phyloP scores from a whole-genome alignment of 2,113 vertebrate species.

The Chunga burmeisteri region DNA sequence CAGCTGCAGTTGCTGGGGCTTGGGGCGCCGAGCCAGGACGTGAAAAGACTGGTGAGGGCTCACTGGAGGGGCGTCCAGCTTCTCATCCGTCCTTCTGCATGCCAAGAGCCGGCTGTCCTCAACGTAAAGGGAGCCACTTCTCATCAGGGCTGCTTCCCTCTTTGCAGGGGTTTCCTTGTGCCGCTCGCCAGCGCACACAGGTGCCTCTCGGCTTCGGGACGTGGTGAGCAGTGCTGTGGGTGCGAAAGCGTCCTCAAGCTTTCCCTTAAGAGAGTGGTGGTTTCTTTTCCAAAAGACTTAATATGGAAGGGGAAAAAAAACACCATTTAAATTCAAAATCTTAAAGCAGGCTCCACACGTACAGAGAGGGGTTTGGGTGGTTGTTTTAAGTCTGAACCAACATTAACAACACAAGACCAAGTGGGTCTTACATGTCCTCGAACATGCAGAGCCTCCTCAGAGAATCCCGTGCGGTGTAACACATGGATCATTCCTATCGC shows the following conservation, averaged over 20 bases:
- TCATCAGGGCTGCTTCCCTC: rapidly evolving
- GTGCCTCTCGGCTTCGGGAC: rapidly evolving
- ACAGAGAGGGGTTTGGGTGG: background rate
- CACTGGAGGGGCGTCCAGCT: rapidly evolving
- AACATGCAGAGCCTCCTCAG: rapidly evolving
- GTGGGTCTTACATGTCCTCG: background rate
- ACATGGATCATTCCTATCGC: background rate
- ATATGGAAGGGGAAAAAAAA: background rate
- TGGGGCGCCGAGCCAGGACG: rapidly evolving
- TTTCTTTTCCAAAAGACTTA: background rate
- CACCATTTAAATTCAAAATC: background rate
- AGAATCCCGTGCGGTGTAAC: rapidly evolving
- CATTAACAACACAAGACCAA: background rate
- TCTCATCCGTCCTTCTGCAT: rapidly evolving
- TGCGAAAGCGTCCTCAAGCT: rapidly evolving
- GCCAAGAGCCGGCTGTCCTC: background rate
- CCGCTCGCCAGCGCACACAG: rapidly evolving
- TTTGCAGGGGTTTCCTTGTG: background rate
- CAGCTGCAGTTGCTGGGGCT: rapidly evolving
- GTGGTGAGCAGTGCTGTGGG: rapidly evolving
- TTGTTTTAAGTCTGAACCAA: background rate
- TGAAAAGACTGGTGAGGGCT: background rate
- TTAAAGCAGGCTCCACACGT: background rate
- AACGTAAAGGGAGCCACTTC: rapidly evolving
- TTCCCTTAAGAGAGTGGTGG: rapidly evolving